These are phyloP conservation scores for Platorchestia sp. DNA, from an alignment of 1,140 invertebrate species.

Conservation along the genomic window DNA sequence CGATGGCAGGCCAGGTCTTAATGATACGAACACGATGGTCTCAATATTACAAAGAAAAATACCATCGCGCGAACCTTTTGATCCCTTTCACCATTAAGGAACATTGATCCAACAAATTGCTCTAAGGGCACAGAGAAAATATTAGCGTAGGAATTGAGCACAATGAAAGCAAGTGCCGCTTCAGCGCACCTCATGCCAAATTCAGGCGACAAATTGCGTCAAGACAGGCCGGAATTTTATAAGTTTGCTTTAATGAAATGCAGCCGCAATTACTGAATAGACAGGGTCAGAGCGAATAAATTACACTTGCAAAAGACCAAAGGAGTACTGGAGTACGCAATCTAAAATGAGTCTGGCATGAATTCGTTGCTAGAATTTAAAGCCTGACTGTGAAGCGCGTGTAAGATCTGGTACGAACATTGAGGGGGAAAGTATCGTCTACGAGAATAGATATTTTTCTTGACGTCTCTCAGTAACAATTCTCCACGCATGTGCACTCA, in stretches of 20 bases:
- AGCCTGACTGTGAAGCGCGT: background rate
- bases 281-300: background rate
- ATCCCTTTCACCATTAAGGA: background rate
- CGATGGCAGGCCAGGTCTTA: no score
- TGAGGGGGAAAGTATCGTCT: no score
- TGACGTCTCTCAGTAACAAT: no score
- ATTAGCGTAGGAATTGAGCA: background rate
- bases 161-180: background rate
- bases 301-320: background rate
- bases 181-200: background rate
- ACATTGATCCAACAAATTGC: background rate
- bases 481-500: no score
- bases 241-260: background rate
- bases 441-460: no score
- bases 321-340: background rate
- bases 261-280: background rate
- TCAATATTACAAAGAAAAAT: background rate
- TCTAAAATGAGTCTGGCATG: background rate
- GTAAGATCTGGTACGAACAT: no score
- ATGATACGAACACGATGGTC: no score
- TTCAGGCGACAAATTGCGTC: background rate
- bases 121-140: background rate
- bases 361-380: background rate
- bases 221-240: background rate
- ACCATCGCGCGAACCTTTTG: background rate